Evolutionary conservation across 2,888 invertebrate genomes (phyloP).

Genomic region (Hirtodrosophila histrioides): DNA sequence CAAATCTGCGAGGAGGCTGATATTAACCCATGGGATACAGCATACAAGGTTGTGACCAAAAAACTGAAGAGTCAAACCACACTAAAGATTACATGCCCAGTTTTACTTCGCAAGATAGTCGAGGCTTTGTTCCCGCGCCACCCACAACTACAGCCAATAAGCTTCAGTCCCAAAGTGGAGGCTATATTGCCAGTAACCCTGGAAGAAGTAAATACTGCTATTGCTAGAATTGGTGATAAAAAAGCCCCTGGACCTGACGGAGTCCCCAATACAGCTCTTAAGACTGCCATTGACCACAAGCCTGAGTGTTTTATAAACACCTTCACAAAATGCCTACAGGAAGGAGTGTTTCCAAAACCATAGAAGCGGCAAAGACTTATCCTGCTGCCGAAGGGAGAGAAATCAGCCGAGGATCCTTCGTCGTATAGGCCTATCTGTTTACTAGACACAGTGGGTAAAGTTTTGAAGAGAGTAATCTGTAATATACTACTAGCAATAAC

Average conservation of each 20-base stretch:
- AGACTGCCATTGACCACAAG: too few species aligned
- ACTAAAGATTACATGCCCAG: neutral
- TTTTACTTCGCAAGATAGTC: too few species aligned
- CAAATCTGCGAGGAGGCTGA: neutral
- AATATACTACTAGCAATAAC: neutral
- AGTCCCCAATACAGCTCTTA: too few species aligned
- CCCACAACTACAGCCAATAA: too few species aligned
- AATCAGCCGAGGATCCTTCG: neutral
- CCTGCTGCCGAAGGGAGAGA: neutral
- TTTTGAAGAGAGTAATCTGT: neutral
- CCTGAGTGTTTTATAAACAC: too few species aligned
- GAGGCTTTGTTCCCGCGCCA: neutral
- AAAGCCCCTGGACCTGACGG: too few species aligned
- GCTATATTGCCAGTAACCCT: too few species aligned
- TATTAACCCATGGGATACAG: neutral
- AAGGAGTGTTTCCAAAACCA: neutral
- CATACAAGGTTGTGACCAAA: neutral
- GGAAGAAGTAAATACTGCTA: too few species aligned
- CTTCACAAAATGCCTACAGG: too few species aligned
- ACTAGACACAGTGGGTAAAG: neutral
- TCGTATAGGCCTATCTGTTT: neutral
- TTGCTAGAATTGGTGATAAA: too few species aligned
- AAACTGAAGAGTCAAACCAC: neutral
- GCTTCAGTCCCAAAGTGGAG: too few species aligned
- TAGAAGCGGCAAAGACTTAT: neutral